These are phyloP conservation scores for Noturus placidus DNA, from an alignment of 2,113 vertebrate species.

Conservation along the genomic window DNA sequence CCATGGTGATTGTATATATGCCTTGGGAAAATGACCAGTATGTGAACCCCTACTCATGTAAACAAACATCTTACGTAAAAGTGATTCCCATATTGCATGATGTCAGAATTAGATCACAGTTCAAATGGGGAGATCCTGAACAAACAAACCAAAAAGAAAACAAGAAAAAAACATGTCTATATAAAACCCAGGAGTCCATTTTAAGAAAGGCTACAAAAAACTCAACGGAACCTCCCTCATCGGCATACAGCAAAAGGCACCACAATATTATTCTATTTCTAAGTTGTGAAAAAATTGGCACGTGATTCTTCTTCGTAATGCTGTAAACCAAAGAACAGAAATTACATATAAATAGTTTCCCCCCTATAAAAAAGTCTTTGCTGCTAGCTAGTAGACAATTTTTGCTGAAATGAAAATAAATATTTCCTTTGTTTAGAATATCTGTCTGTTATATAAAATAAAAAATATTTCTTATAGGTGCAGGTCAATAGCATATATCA, in stretches of 20 bases:
- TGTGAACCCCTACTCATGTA: constrained; percentile 71
- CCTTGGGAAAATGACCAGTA: constrained; percentile 62
- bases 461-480: constrained; percentile 90
- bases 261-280: constrained; percentile 98
- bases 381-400: constrained; percentile 99
- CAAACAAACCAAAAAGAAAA: constrained; percentile 61
- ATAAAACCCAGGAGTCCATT: constrained; percentile 75
- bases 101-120: constrained; percentile 81
- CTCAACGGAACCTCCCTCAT: constrained; percentile 88
- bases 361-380: constrained; percentile 99
- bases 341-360: constrained; percentile 98
- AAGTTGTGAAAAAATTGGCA: constrained; percentile 99
- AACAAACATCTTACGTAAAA: constrained; percentile 79
- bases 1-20: constrained; percentile 64
- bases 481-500: constrained; percentile 77
- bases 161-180: constrained; percentile 55
- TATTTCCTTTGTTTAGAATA: constrained; percentile 98
- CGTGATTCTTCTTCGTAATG: constrained; percentile 86
- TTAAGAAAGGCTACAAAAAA: constrained; percentile 91
- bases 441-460: constrained; percentile 99
- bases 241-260: constrained; percentile 99
- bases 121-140: constrained; percentile 80
- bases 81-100: constrained; percentile 80
- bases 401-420: constrained; percentile 99
- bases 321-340: constrained; percentile 93